Evolutionary conservation across 1,140 invertebrate genomes (phyloP), one percentile per base, ranked within the genome.

Genomic region (Magallana angulata): DNA sequence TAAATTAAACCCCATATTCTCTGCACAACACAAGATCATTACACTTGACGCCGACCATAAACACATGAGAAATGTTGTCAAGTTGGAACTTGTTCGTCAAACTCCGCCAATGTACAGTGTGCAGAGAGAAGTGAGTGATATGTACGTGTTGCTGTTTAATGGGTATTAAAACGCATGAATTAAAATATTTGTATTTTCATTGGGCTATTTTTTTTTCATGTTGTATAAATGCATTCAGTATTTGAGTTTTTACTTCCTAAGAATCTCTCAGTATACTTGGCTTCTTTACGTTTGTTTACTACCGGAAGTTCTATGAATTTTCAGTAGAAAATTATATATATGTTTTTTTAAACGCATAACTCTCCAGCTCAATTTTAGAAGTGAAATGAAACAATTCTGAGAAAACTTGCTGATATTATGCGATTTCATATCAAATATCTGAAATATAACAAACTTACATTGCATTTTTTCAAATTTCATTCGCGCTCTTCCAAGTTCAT

Each of bases 1-100:
- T 36, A 76, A 76, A 12, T 30, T 76, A 9, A 76, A 76, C 8
- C 9, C 68, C 68, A 76, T 76, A 76, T 8, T 76, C 68, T 76
- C 8, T 76, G 24, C 36, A 30, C 68, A 76, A 24, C 68, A 36
- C 24, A 76, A 30, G 7, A 36, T 76, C 68, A 30, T 76, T 76
- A 76, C 68, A 76, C 68, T 30, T 76, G 68, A 76, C 68, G 24
- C 68, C 68, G 9, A 76, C 36, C 68, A 76, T 76, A 76, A 76
- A 76, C 68, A 76, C 68, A 76, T 76, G 68, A 76, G 68, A 76
- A 30, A 76, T 76, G 68, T 76, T 76, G 68, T 76, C 68, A 76
- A 76, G 68, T 24, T 12, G 30, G 68, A 76, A 76, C 68, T 36
- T 76, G 68, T 76, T 30, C 8, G 7, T 24, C 18, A 11, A 76